Evolutionary conservation across 1,140 invertebrate species (phyloP).

Genomic region (Pachyrhynchus sulphureomaculatus): DNA sequence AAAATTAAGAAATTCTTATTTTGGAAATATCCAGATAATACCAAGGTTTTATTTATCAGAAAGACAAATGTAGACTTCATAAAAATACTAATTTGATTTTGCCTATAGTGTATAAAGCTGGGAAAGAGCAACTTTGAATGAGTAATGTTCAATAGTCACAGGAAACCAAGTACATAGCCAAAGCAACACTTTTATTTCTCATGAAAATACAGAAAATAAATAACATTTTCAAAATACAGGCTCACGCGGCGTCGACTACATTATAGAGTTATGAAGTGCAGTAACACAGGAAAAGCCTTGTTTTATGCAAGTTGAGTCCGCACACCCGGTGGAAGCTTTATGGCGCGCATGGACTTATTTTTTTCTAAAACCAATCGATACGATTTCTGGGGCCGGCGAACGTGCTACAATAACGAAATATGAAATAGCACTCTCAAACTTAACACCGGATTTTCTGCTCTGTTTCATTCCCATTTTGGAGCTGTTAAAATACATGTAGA

Average conservation of each 20-base stretch:
- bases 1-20: too few species aligned
- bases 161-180: too few species aligned
- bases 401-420: conserved; percentile 27
- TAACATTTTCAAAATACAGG: background rate
- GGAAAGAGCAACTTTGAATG: too few species aligned
- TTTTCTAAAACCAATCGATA: conserved; percentile 45
- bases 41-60: too few species aligned
- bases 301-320: conserved; percentile 42
- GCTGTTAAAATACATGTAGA: too few species aligned
- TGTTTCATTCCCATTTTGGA: background rate
- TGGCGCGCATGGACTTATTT: conserved; percentile 47
- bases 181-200: too few species aligned
- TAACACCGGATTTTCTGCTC: conserved; percentile 12
- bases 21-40: too few species aligned
- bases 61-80: too few species aligned
- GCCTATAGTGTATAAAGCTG: too few species aligned
- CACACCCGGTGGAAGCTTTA: conserved; percentile 36
- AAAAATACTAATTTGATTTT: too few species aligned
- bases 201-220: too few species aligned
- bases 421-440: conserved; percentile 22
- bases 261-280: conserved; percentile 27
- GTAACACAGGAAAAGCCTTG: conserved; percentile 38
- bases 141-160: too few species aligned
- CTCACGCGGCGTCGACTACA: conserved; percentile 17
- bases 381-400: conserved; percentile 15